Base-by-base conservation (phyloP, 35 echinoderm and acorn worm species). In the Strongylocentrotus purpuratus region DNA sequence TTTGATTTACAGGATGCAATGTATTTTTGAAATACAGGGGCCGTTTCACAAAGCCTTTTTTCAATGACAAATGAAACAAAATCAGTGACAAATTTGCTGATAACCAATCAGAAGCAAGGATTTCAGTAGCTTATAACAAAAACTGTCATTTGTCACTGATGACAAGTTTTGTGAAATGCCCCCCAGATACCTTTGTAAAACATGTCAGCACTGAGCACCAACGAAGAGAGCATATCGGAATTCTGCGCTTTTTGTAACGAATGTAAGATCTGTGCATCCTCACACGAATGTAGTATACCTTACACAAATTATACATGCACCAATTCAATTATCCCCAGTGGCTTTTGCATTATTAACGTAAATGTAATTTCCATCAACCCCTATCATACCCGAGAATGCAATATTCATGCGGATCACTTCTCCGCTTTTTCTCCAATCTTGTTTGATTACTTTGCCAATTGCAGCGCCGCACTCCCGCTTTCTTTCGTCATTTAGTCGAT, bases 301-400 rank as follows among this genome's bases (percentile, higher is more conserved):
- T 14, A 48, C 31, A 50, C 46, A 88, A 45, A 48, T 47, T 46
- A 22, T 87, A 28, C 86, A 48, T 95, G 32, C 33, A 70, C 18
- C 20, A 48, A 92, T 47, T 52, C 95, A 90, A 25, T 86, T 45
- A 61, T 95, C 33, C 52, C 48, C 87, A 33, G 47, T 33, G 31
- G 52, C 8, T 45, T 87, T 87, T 87, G 86, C 33, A 88, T 86
- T 61, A 61, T 32, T 95, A 31, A 22, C 13, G 45, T 20, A 48
- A 18, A 48, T 46, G 45, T 48, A 48, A 60, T 94, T 33, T 87
- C 59, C 22, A 61, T 46, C 32, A 18, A 86, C 78, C 35, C 60
- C 60, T 94, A 32, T 47, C 58, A 55, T 48, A 61, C 8, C 32
- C 86, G 31, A 85, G n/a, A 32, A 41, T 87, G 33, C 94, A 33